A percentile compares a stretch with the other conserved stretches of the same genome.
phyloP scores from a whole-genome alignment of 2,113 vertebrate species.

The Sylvietta virens region DNA sequence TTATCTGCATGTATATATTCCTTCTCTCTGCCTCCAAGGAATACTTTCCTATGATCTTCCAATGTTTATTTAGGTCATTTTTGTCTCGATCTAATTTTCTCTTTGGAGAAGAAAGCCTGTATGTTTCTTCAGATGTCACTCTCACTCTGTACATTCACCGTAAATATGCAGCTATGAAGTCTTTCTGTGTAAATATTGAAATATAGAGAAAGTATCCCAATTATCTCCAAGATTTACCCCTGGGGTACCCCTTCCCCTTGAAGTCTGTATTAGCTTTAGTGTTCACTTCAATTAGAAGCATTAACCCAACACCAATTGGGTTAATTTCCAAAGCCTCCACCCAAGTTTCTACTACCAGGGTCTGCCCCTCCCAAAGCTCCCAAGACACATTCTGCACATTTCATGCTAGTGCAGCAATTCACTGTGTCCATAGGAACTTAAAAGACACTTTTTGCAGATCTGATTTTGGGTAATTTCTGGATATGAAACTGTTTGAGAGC shows the following conservation, averaged over 20 bases:
- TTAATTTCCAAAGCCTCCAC: not conserved
- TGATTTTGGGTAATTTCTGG: not conserved
- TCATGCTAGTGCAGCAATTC: not conserved
- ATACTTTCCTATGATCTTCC: not conserved
- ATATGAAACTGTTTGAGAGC: not conserved
- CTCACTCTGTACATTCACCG: not conserved
- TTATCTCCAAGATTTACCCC: slow-evolving; percentile 2
- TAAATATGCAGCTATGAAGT: not conserved
- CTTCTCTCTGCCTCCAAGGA: slow-evolving; percentile 15
- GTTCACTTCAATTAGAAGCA: not conserved
- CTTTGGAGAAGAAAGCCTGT: slow-evolving; percentile 12
- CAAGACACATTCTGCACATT: not conserved
- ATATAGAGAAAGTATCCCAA: not conserved
- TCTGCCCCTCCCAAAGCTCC: not conserved
- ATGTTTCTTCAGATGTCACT: slow-evolving; percentile 2
- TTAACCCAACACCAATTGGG: not conserved
- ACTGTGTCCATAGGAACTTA: not conserved
- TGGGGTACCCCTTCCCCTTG: not conserved
- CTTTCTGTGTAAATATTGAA: not conserved
- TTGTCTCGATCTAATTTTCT: not conserved
- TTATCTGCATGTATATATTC: slow-evolving; percentile 18
- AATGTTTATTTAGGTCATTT: slow-evolving; percentile 39
- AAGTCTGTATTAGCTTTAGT: not conserved
- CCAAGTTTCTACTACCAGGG: not conserved
- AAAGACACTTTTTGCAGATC: not conserved